Evolutionary conservation across 2,797 vertebrate genomes (phyloP).

Genomic region (Ibycter americanus): DNA sequence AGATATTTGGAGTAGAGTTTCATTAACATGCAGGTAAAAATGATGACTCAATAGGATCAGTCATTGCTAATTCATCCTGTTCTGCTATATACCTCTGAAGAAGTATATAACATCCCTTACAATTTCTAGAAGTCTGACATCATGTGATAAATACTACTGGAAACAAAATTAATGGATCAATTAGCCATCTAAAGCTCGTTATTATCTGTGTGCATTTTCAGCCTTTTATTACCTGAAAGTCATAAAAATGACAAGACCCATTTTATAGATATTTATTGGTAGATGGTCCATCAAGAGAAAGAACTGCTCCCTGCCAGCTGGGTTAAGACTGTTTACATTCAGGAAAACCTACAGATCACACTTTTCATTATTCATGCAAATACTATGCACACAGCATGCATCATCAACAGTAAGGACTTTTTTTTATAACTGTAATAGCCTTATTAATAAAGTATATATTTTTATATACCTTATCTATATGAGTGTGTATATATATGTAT

Average conservation of each 20-base stretch:
- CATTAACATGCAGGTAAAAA: neutral
- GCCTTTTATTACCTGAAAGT: conserved; percentile 57
- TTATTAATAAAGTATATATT: neutral
- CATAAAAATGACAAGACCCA: conserved; percentile 59
- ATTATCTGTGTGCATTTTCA: conserved; percentile 48
- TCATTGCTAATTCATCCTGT: neutral
- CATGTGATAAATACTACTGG: neutral
- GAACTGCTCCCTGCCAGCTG: neutral
- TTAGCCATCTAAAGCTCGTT: neutral
- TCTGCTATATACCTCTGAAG: neutral
- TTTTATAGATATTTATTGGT: conserved; percentile 36
- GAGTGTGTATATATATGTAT: neutral
- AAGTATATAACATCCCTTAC: neutral
- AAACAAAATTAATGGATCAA: neutral
- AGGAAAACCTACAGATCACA: neutral
- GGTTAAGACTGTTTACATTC: neutral
- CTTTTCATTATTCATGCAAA: neutral
- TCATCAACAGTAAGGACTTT: neutral
- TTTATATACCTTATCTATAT: neutral
- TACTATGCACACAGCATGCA: neutral
- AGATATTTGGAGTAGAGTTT: neutral
- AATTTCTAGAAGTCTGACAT: conserved; percentile 31
- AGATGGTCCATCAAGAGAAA: conserved; percentile 37
- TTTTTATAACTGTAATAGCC: neutral
- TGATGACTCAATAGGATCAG: neutral